phyloP scores from a whole-genome alignment of 2,797 vertebrate genomes.

The Carduelis carduelis region DNA sequence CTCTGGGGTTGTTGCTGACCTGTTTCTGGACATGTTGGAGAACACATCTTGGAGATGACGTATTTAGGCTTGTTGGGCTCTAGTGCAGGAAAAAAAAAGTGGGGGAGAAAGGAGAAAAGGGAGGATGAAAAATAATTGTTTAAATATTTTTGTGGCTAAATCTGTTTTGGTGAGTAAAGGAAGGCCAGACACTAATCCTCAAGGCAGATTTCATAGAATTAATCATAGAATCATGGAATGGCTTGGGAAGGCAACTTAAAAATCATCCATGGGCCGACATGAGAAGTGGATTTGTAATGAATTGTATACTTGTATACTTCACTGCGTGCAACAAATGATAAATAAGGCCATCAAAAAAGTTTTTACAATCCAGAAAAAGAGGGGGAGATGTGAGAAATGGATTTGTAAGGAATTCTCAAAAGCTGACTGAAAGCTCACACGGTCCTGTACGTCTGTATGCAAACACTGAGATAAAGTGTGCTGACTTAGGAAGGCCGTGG shows the following conservation, averaged over 20 bases:
- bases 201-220: background rate
- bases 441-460: background rate
- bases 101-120: accelerated
- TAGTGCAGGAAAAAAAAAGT: background rate
- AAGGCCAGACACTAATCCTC: too few relatives aligned
- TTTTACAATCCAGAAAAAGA: background rate
- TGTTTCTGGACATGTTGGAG: background rate
- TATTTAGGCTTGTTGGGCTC: slow-evolving; percentile 27
- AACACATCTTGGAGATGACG: slow-evolving; percentile 43
- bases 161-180: background rate
- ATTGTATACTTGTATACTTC: background rate
- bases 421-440: background rate
- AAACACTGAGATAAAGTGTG: background rate
- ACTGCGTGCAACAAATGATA: background rate
- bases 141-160: background rate
- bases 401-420: background rate
- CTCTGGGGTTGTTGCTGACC: background rate
- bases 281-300: background rate
- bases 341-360: background rate
- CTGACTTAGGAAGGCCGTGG: background rate
- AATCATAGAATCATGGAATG: background rate
- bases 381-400: background rate
- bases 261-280: background rate
- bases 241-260: background rate
- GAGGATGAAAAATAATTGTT: background rate